Conservation (phyloP, 1,140 invertebrate genomes). For the Polypedilum pembai region DNA sequence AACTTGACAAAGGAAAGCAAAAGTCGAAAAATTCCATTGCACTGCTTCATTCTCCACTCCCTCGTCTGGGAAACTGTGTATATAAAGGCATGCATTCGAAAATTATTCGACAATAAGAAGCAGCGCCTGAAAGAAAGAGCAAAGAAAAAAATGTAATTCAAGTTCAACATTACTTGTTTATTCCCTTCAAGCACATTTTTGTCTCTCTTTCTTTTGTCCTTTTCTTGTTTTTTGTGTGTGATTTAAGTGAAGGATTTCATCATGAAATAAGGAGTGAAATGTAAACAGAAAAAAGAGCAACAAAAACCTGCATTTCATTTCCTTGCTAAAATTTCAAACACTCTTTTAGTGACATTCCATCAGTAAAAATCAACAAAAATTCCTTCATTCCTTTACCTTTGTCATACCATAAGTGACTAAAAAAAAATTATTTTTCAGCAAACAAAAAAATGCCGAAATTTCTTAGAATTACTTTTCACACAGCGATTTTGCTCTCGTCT, state of each 20-base stretch:
- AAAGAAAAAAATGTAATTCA: neutral
- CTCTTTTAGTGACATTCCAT: too few species aligned
- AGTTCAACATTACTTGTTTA: conserved; percentile 5
- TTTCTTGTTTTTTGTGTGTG: neutral
- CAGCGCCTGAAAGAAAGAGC: neutral
- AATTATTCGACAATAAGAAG: neutral
- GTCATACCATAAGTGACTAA: conserved; percentile 20
- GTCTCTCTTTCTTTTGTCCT: neutral
- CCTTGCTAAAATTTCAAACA: too few species aligned
- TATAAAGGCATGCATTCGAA: neutral
- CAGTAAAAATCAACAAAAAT: neutral
- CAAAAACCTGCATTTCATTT: neutral
- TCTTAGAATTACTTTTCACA: conserved; percentile 11
- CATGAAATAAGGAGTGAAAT: neutral
- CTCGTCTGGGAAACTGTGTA: conserved; percentile 17
- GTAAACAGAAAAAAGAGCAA: neutral
- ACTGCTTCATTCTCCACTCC: conserved; percentile 5
- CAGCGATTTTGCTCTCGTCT: conserved; percentile 14
- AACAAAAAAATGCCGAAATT: conserved; percentile 1
- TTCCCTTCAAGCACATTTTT: neutral
- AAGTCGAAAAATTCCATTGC: conserved; percentile 13
- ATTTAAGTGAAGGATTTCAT: neutral
- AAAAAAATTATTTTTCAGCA: neutral
- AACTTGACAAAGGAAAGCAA: conserved; percentile 12
- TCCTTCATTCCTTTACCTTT: conserved; percentile 9